Percentiles rank a stretch among this genome's conserved stretches.
phyloP scores from a whole-genome alignment of 2,113 vertebrate genomes.

The Proterorhinus semilunaris region DNA sequence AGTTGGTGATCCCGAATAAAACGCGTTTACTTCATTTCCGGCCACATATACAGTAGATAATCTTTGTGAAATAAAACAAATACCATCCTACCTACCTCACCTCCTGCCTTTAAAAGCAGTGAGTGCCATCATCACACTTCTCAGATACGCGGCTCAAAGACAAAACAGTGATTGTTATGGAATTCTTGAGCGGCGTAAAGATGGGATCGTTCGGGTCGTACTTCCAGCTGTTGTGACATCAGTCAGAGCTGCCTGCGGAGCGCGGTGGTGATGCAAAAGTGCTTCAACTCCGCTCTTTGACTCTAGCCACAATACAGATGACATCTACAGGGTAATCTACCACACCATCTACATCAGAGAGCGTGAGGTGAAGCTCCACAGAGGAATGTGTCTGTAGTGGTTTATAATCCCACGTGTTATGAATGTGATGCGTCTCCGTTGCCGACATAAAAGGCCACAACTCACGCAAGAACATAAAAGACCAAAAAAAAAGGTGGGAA shows the following conservation, averaged over 20 bases:
- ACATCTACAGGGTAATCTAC: conserved; percentile 68
- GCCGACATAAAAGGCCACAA: too few relatives aligned
- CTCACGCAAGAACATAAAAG: too few relatives aligned
- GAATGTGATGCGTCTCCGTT: not conserved
- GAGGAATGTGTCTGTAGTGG: conserved; percentile 38
- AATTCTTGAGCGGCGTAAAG: conserved; percentile 47
- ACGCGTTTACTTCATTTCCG: too few relatives aligned
- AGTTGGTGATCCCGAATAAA: too few relatives aligned
- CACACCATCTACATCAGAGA: conserved; percentile 44
- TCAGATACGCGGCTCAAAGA: conserved; percentile 47
- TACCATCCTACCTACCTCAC: not conserved
- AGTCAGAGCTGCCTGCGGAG: conserved; percentile 60
- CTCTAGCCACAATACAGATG: conserved; percentile 81
- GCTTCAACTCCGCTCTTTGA: conserved; percentile 64
- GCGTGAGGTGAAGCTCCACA: conserved; percentile 36
- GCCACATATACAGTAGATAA: too few relatives aligned
- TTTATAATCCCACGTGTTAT: conserved; percentile 13
- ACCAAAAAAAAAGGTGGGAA: too few relatives aligned
- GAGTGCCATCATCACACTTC: conserved; percentile 28
- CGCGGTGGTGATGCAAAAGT: conserved; percentile 72
- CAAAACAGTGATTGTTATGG: conserved; percentile 65
- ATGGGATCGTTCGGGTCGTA: conserved; percentile 67
- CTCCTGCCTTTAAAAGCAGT: not conserved
- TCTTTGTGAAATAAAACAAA: too few relatives aligned
- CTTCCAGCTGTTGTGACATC: conserved; percentile 68